These are phyloP conservation scores for Hirundichthys speculiger DNA, from an alignment of 2,113 vertebrate genomes.

Conservation along the genomic window DNA sequence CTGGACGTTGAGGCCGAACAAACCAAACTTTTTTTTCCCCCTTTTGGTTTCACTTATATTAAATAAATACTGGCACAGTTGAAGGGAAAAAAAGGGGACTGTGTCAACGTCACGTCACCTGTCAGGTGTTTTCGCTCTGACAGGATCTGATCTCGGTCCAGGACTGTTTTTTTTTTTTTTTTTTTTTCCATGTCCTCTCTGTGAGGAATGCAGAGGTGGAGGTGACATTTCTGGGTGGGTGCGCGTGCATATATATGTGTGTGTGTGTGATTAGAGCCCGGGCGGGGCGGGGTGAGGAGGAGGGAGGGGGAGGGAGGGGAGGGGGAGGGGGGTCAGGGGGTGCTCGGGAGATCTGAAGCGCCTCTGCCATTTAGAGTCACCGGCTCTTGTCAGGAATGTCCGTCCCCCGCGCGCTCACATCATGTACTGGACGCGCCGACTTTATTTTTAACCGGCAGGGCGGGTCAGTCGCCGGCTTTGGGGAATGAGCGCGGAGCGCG, in stretches of 20 bases:
- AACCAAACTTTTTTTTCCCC: too few species aligned
- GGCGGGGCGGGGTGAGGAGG: constrained; percentile 24
- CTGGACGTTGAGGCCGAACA: too few species aligned
- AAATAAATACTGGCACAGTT: too few species aligned
- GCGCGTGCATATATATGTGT: constrained; percentile 36
- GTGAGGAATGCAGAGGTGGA: constrained; percentile 22
- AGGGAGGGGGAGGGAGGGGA: constrained; percentile 9
- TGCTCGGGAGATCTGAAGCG: constrained; percentile 54
- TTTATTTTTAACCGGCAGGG: constrained; percentile 85
- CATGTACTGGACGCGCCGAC: constrained; percentile 68
- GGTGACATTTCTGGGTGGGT: too few species aligned
- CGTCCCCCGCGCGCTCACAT: constrained; percentile 66
- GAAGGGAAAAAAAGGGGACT: too few species aligned
- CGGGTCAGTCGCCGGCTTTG: constrained; percentile 72
- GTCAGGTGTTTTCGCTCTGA: too few species aligned
- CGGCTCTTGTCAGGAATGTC: constrained; percentile 78
- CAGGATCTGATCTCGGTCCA: too few species aligned
- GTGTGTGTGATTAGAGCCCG: constrained; percentile 52
- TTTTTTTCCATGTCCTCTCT: neutral
- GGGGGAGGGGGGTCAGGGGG: neutral
- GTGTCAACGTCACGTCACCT: too few species aligned
- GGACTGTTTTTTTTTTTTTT: too few species aligned
- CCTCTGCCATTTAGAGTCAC: constrained; percentile 82
- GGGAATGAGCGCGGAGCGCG: constrained; percentile 73
- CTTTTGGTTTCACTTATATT: too few species aligned